phyloP scores from a whole-genome alignment of 2,113 vertebrate species.

The Ciconia stormi region DNA sequence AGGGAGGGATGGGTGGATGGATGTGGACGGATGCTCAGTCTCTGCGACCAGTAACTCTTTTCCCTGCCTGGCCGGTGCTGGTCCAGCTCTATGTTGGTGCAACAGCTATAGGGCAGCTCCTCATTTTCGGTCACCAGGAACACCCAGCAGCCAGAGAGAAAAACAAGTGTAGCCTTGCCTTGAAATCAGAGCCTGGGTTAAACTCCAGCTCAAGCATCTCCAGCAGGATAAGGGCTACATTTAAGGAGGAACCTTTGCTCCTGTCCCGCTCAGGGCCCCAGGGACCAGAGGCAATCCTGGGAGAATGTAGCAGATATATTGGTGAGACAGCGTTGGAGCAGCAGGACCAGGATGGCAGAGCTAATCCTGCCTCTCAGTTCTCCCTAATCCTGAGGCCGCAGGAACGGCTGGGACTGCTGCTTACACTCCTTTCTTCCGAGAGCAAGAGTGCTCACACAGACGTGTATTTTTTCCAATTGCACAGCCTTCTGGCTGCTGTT shows the following conservation, averaged over 20 bases:
- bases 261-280: background rate
- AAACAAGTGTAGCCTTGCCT: background rate
- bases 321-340: background rate
- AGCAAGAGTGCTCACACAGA: background rate
- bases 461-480: background rate
- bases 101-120: background rate
- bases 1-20: background rate
- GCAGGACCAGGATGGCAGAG: background rate
- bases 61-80: background rate
- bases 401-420: constrained; percentile 32
- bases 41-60: background rate
- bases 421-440: background rate
- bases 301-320: background rate
- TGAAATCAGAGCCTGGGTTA: background rate
- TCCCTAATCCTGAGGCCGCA: background rate
- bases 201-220: background rate
- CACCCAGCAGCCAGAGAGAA: background rate
- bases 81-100: background rate
- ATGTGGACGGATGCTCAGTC: background rate
- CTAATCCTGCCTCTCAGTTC: background rate
- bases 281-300: background rate
- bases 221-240: background rate
- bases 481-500: constrained; percentile 20
- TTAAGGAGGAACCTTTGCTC: background rate
- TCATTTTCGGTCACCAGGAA: background rate